Conservation (phyloP, 2,797 vertebrate species). For the Diplodus puntazzo region DNA sequence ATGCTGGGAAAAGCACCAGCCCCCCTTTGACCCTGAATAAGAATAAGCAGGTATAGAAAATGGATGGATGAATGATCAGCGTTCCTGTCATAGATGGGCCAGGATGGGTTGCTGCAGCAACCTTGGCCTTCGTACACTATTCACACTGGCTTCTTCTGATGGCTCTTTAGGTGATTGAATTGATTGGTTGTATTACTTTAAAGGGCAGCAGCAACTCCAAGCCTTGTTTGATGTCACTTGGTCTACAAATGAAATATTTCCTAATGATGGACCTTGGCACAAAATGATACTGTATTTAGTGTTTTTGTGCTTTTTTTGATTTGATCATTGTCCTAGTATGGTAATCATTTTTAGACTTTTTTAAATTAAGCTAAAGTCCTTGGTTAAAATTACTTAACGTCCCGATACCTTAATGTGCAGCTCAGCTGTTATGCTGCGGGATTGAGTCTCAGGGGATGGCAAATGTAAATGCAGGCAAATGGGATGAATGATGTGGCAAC, state of each 20-base stretch:
- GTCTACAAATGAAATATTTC: slow-evolving; percentile 4
- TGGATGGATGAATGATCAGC: slow-evolving; percentile 49
- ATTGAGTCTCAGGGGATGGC: slow-evolving; percentile 31
- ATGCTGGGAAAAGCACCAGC: slow-evolving; percentile 30
- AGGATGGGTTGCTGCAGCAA: slow-evolving; percentile 42
- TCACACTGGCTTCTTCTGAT: slow-evolving; percentile 52
- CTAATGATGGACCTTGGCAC: slow-evolving; percentile 4
- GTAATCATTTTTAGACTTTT: neutral
- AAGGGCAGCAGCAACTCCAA: slow-evolving; percentile 31
- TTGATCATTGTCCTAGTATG: neutral
- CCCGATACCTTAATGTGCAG: neutral
- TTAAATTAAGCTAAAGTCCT: neutral
- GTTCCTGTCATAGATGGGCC: slow-evolving; percentile 40
- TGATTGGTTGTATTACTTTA: slow-evolving; percentile 50
- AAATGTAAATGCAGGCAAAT: slow-evolving; percentile 45
- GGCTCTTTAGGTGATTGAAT: slow-evolving; percentile 43
- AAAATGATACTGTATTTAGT: neutral
- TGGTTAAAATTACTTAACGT: neutral
- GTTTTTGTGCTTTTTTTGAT: neutral
- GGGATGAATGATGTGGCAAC: slow-evolving; percentile 13
- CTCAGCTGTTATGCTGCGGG: slow-evolving; percentile 20
- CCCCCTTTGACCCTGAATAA: slow-evolving; percentile 50
- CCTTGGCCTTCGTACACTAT: slow-evolving; percentile 65
- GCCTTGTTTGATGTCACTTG: slow-evolving; percentile 33
- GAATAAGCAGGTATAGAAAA: slow-evolving; percentile 52